A percentile compares a stretch with the other conserved stretches of the same genome.
These are phyloP conservation scores for Uloborus diversus DNA, from an alignment of 1,140 invertebrate species.

Conservation along the genomic window DNA sequence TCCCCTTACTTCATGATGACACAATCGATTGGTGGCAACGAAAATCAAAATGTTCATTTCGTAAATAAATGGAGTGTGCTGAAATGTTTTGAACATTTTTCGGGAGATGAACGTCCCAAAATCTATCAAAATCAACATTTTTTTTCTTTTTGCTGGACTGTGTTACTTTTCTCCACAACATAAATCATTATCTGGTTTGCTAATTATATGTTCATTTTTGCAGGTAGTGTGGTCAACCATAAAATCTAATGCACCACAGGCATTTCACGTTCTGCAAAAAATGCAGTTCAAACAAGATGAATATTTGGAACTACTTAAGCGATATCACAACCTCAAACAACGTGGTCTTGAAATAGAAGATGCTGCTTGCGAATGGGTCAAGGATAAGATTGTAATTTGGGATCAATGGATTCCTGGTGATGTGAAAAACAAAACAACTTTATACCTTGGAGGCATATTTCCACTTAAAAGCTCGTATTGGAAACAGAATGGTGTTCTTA, in stretches of 20 bases:
- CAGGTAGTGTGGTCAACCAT: conserved; percentile 48
- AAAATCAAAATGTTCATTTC: too few species aligned
- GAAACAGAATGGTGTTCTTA: conserved; percentile 72
- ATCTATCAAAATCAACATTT: too few species aligned
- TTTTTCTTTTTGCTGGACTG: too few species aligned
- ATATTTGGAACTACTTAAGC: conserved; percentile 70
- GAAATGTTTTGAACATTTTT: too few species aligned
- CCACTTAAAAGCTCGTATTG: conserved; percentile 72
- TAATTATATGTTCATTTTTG: neutral
- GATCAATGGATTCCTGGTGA: conserved; percentile 70
- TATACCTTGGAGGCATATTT: conserved; percentile 81
- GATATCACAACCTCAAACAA: conserved; percentile 63
- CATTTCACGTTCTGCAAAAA: conserved; percentile 68
- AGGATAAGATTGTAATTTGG: conserved; percentile 69
- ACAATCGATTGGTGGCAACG: too few species aligned
- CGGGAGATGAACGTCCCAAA: too few species aligned
- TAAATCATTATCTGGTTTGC: too few species aligned
- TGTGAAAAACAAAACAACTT: conserved; percentile 67
- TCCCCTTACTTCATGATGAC: too few species aligned
- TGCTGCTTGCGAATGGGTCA: conserved; percentile 78
- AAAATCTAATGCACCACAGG: conserved; percentile 43
- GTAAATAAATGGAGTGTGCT: too few species aligned
- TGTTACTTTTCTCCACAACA: too few species aligned
- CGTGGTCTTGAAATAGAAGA: conserved; percentile 62
- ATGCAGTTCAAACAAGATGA: conserved; percentile 70